Percentiles rank a stretch among this genome's conserved stretches.
These are phyloP conservation scores for Agapornis canus DNA, from an alignment of 2,797 vertebrate genomes.

Conservation along the genomic window DNA sequence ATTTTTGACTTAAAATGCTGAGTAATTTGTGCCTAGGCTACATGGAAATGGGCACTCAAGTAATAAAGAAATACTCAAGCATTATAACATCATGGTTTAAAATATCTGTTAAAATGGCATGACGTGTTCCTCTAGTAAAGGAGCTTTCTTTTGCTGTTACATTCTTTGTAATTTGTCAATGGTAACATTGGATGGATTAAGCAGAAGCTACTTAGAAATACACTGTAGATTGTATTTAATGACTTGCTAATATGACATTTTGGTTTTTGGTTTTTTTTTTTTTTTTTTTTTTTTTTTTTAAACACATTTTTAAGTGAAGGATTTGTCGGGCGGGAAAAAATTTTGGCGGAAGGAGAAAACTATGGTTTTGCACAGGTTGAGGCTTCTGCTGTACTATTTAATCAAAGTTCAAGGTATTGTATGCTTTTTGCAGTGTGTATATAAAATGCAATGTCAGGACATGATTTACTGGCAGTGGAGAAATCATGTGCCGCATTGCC, in stretches of 20 bases:
- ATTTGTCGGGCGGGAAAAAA: background rate
- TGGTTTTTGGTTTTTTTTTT: background rate
- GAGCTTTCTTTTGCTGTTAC: background rate
- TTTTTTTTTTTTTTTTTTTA: background rate
- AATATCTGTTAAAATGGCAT: background rate
- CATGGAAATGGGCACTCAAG: background rate
- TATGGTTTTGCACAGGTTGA: background rate
- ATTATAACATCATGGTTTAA: background rate
- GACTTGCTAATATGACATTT: background rate
- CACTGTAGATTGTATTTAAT: background rate
- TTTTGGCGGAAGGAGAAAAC: background rate
- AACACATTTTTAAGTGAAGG: background rate
- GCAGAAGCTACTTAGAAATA: background rate
- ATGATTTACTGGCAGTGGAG: background rate
- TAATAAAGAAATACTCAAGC: background rate
- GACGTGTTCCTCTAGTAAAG: background rate
- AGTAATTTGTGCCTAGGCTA: constrained; percentile 12
- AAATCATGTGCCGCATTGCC: background rate
- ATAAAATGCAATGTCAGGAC: background rate
- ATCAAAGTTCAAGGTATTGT: background rate
- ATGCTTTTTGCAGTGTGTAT: background rate
- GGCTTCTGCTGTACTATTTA: background rate
- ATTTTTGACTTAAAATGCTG: background rate
- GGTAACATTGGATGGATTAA: background rate
- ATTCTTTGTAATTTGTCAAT: background rate